Conservation (phyloP, 2,113 vertebrate species). For the Chaenocephalus aceratus region DNA sequence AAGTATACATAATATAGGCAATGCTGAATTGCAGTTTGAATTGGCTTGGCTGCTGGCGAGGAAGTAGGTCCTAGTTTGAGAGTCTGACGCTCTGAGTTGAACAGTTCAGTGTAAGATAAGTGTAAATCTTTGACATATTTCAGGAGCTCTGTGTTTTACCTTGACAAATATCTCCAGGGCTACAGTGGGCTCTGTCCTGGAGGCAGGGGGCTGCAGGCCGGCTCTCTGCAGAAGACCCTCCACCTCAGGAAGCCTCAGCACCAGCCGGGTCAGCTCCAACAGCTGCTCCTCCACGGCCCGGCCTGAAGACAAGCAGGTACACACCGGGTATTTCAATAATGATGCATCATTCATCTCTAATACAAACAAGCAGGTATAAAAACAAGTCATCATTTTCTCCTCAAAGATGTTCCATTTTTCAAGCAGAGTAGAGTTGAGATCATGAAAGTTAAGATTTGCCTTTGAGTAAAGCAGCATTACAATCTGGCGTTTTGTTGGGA, state of each 20-base stretch:
- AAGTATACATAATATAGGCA: too few species aligned
- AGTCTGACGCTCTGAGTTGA: too few species aligned
- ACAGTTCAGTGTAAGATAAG: not conserved
- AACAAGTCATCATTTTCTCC: not conserved
- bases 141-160: constrained; percentile 76
- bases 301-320: constrained; percentile 73
- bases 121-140: not conserved
- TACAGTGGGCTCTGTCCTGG: constrained; percentile 84
- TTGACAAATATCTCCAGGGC: constrained; percentile 91
- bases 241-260: constrained; percentile 92
- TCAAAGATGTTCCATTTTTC: not conserved
- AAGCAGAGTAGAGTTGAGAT: not conserved
- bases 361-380: not conserved
- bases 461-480: not conserved
- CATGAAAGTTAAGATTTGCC: not conserved
- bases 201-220: constrained; percentile 71
- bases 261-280: constrained; percentile 91
- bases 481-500: not conserved
- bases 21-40: too few species aligned
- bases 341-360: not conserved
- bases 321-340: not conserved
- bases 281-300: constrained; percentile 88
- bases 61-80: too few species aligned
- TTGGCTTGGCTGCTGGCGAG: too few species aligned
- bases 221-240: constrained; percentile 86